Percentiles rank a stretch among this genome's conserved stretches.
These are phyloP conservation scores for Ophiodon elongatus DNA, from an alignment of 2,113 vertebrate genomes.

Conservation along the genomic window DNA sequence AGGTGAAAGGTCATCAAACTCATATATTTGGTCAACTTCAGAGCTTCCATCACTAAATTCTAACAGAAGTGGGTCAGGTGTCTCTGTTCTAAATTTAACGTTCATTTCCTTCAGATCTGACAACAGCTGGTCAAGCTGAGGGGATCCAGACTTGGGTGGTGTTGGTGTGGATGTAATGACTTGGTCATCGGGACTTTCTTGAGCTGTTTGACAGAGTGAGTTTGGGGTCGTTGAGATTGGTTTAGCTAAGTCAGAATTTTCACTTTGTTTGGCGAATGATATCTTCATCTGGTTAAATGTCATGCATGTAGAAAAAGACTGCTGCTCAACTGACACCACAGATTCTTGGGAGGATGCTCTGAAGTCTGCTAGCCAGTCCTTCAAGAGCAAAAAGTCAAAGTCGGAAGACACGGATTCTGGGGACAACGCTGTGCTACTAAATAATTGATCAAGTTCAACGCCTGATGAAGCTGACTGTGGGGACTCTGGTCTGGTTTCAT, in stretches of 20 bases:
- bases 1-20: conserved; percentile 45
- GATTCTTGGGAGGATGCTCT: conserved; percentile 45
- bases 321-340: conserved; percentile 1
- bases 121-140: conserved; percentile 67
- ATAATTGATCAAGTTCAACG: conserved; percentile 13
- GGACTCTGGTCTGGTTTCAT: conserved; percentile 17
- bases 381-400: neutral
- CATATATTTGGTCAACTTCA: conserved; percentile 23
- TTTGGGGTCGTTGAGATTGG: conserved; percentile 37
- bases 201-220: conserved; percentile 36
- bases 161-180: conserved; percentile 31
- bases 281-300: conserved; percentile 27
- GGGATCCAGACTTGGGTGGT: conserved; percentile 48
- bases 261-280: conserved; percentile 21
- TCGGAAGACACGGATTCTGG: conserved; percentile 26
- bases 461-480: conserved; percentile 25
- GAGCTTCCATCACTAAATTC: conserved; percentile 38
- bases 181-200: conserved; percentile 44
- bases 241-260: conserved; percentile 25
- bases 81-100: conserved; percentile 52
- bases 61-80: conserved; percentile 15
- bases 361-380: conserved; percentile 30
- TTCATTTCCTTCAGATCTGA: conserved; percentile 69
- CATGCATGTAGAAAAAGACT: neutral
- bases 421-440: conserved; percentile 10